A percentile compares a stretch with the other conserved stretches of the same genome.
These are phyloP conservation scores for Muricea muricata DNA, from an alignment of 92 coral and sea anemone genomes.

Conservation along the genomic window DNA sequence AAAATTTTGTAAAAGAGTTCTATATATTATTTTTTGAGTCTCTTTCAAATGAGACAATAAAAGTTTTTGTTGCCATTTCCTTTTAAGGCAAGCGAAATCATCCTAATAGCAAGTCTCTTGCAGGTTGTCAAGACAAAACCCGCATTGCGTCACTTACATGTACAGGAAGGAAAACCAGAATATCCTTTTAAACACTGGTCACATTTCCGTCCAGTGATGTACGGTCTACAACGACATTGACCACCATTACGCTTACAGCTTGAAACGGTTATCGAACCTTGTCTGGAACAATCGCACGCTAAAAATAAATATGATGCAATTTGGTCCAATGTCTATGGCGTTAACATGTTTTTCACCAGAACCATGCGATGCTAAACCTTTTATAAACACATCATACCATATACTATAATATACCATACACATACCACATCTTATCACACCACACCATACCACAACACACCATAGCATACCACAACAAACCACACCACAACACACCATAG, in stretches of 20 bases:
- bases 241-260: conserved; percentile 77
- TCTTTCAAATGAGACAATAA: too few species aligned
- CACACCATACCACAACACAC: not conserved
- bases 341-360: too few species aligned
- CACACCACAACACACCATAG: conserved; percentile 4
- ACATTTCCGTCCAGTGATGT: conserved; percentile 75
- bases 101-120: too few species aligned
- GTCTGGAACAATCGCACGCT: conserved; percentile 79
- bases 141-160: conserved; percentile 69
- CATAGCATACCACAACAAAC: conserved; percentile 53
- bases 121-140: too few species aligned
- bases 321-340: not conserved
- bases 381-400: conserved; percentile 56
- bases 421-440: not conserved
- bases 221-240: conserved; percentile 78
- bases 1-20: too few species aligned
- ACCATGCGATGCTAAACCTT: not conserved
- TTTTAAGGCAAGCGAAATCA: too few species aligned
- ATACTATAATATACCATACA: conserved; percentile 41
- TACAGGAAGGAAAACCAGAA: conserved; percentile 81
- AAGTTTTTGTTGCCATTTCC: too few species aligned
- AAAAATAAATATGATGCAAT: not conserved
- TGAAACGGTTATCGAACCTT: conserved; percentile 68
- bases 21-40: too few species aligned
- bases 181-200: conserved; percentile 76